These are phyloP conservation scores for Ophion ventricosus DNA, from an alignment of 2,888 invertebrate genomes.

Conservation along the genomic window DNA sequence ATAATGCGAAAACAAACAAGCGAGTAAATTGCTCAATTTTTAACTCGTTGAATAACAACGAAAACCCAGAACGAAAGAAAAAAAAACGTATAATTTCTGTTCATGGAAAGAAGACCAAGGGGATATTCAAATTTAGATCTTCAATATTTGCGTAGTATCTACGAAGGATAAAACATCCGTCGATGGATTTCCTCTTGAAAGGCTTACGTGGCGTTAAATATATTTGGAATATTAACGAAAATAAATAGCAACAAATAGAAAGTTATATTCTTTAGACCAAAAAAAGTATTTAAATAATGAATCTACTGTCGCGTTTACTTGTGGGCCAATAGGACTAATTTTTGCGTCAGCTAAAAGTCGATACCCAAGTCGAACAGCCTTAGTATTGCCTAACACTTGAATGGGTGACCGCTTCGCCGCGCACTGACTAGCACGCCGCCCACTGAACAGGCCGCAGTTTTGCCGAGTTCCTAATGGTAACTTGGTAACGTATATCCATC, in stretches of 20 bases:
- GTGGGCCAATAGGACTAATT: too few relatives aligned
- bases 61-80: background rate
- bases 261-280: background rate
- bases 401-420: too few relatives aligned
- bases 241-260: background rate
- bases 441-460: too few relatives aligned
- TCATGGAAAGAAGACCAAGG: background rate
- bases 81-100: background rate
- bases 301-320: too few relatives aligned
- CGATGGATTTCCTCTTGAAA: background rate
- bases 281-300: too few relatives aligned
- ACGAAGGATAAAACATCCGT: background rate
- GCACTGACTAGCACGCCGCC: too few relatives aligned
- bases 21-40: conserved; percentile 9
- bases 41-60: conserved; percentile 10
- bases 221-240: background rate
- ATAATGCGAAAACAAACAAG: conserved; percentile 37
- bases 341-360: too few relatives aligned
- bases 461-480: too few relatives aligned
- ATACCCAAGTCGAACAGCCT: too few relatives aligned
- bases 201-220: too few relatives aligned
- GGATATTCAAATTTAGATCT: background rate
- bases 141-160: background rate
- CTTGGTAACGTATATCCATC: too few relatives aligned
- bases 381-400: too few relatives aligned